phyloP scores from a whole-genome alignment of 2,888 invertebrate species.

The Liposcelis brunnea region DNA sequence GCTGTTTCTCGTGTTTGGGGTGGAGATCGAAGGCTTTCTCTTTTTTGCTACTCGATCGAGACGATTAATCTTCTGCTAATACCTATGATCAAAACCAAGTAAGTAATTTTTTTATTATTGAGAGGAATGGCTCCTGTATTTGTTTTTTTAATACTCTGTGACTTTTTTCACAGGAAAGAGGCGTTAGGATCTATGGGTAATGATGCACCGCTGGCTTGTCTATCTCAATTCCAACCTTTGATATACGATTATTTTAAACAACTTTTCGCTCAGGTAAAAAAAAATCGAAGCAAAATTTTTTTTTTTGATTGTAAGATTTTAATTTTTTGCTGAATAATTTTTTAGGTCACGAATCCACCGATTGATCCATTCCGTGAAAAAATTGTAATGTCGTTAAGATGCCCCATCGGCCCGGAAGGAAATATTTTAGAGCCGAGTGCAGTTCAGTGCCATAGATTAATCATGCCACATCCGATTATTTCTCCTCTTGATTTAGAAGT shows the following conservation, averaged over 20 bases:
- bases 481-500: constrained; percentile 82
- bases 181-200: constrained; percentile 99
- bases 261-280: constrained; percentile 76
- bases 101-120: constrained; percentile 22
- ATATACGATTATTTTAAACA: constrained; percentile 98
- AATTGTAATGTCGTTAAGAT: constrained; percentile 94
- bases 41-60: constrained; percentile 91
- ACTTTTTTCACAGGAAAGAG: constrained; percentile 91
- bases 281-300: constrained; percentile 8
- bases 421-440: constrained; percentile 84
- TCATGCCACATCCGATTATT: constrained; percentile 85
- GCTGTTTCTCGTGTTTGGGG: constrained; percentile 30
- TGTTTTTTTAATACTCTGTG: constrained; percentile 9
- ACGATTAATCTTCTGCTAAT: constrained; percentile 83
- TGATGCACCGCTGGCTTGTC: constrained; percentile 91
- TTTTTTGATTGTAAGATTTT: background rate
- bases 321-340: background rate
- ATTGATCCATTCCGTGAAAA: constrained; percentile 99
- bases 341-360: constrained; percentile 87
- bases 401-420: constrained; percentile 91
- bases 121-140: constrained; percentile 6
- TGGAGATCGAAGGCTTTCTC: constrained; percentile 66
- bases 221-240: constrained; percentile 87
- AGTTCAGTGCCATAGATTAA: constrained; percentile 74
- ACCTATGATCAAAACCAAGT: constrained; percentile 94